Conservation (phyloP, 1,140 invertebrate species). For the Amyelois transitella region DNA sequence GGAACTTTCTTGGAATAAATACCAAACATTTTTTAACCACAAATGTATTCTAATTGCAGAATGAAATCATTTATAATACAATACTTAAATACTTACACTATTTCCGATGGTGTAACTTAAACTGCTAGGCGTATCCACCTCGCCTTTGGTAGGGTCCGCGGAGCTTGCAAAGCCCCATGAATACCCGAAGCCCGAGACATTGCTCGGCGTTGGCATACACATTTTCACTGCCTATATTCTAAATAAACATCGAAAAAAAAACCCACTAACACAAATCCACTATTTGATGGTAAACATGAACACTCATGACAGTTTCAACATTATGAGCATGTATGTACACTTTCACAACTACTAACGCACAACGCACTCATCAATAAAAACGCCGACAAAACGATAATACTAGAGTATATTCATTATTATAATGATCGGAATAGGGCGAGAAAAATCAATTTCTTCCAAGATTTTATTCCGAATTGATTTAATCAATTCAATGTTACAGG, state of each 20-base stretch:
- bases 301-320: constrained; percentile 67
- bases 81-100: constrained; percentile 66
- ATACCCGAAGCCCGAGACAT: constrained; percentile 71
- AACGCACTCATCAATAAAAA: constrained; percentile 53
- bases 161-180: constrained; percentile 71
- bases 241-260: constrained; percentile 44
- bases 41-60: too few relatives aligned
- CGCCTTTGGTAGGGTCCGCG: constrained; percentile 67
- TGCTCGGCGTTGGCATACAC: constrained; percentile 74
- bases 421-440: neutral
- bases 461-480: constrained; percentile 36
- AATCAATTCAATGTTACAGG: constrained; percentile 58
- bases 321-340: constrained; percentile 59
- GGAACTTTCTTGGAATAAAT: too few relatives aligned
- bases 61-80: too few relatives aligned
- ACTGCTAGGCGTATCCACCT: constrained; percentile 69
- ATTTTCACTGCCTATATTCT: constrained; percentile 47
- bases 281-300: constrained; percentile 63
- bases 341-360: constrained; percentile 67
- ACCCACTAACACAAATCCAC: constrained; percentile 56
- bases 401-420: neutral
- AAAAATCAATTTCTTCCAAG: constrained; percentile 5
- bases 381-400: constrained; percentile 26
- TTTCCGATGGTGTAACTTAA: constrained; percentile 71
- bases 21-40: too few relatives aligned